Percentiles rank a stretch among this genome's conserved stretches.
phyloP scores from a whole-genome alignment of 2,797 vertebrate species.

The Apogon talboti region DNA sequence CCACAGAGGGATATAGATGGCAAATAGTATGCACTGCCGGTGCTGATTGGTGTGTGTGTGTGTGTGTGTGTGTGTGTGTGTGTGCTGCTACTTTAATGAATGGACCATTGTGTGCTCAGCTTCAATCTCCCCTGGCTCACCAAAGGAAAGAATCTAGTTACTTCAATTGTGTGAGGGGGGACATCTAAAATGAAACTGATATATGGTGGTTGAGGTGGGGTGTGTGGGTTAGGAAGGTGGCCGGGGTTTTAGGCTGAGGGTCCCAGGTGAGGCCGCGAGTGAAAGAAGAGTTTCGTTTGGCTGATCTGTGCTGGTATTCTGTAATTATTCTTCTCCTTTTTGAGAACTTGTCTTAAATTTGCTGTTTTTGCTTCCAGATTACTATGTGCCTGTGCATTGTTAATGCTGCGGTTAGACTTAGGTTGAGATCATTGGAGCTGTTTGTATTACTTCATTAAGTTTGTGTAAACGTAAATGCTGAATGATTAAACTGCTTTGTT shows the following conservation, averaged over 20 bases:
- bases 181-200: conserved; percentile 84
- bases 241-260: conserved; percentile 36
- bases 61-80: conserved; percentile 42
- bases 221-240: conserved; percentile 20
- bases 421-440: neutral
- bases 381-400: neutral
- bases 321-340: conserved; percentile 36
- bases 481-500: no score
- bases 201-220: conserved; percentile 56
- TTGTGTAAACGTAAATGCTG: neutral
- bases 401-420: neutral
- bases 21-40: conserved; percentile 9
- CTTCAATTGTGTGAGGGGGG: conserved; percentile 81
- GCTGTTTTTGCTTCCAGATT: conserved; percentile 7
- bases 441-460: neutral
- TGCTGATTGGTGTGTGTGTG: conserved; percentile 11
- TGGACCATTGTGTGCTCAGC: conserved; percentile 78
- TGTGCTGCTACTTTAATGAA: conserved; percentile 72
- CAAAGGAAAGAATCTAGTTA: conserved; percentile 83
- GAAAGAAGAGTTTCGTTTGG: conserved; percentile 49
- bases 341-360: conserved; percentile 16
- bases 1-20: neutral
- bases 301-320: conserved; percentile 55
- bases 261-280: conserved; percentile 46
- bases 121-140: conserved; percentile 74